Percentiles rank a stretch among this genome's conserved stretches.
Conservation (phyloP, 2,797 vertebrate species). For the Sylvia borin region DNA sequence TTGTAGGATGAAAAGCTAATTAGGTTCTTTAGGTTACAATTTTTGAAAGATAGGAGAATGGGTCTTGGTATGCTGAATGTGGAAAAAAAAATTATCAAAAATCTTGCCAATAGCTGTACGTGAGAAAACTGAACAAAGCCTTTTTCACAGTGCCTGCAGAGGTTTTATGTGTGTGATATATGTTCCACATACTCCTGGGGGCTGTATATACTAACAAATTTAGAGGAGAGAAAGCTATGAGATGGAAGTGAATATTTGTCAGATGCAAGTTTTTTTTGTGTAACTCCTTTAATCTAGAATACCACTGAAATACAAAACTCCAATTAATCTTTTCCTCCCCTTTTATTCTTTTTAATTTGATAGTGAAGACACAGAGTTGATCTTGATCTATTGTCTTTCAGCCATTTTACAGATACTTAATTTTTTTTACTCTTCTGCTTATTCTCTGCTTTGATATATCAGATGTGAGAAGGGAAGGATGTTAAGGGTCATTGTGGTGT, state of each 20-base stretch:
- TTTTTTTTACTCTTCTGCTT: not conserved
- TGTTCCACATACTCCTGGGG: not conserved
- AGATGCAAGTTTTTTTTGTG: not conserved
- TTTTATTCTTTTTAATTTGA: not conserved
- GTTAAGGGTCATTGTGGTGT: not conserved
- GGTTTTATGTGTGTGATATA: not conserved
- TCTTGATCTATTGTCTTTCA: not conserved
- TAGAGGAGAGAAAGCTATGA: not conserved
- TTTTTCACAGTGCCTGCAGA: not conserved
- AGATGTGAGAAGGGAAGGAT: not conserved
- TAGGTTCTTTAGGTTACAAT: not conserved
- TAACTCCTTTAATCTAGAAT: not conserved
- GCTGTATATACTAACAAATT: not conserved
- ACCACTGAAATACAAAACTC: not conserved
- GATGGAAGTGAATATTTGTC: not conserved
- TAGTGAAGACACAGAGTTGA: not conserved
- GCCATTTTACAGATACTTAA: rapidly evolving
- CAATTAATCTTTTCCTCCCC: not conserved
- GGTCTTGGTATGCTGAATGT: not conserved
- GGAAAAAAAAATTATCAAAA: not conserved
- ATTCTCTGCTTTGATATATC: not conserved
- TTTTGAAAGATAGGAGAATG: not conserved
- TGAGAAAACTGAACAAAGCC: not conserved
- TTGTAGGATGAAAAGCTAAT: not conserved
- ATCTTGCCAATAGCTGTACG: not conserved